phyloP scores from a whole-genome alignment of 2,113 vertebrate species.

The Rousettus leschenaultii region DNA sequence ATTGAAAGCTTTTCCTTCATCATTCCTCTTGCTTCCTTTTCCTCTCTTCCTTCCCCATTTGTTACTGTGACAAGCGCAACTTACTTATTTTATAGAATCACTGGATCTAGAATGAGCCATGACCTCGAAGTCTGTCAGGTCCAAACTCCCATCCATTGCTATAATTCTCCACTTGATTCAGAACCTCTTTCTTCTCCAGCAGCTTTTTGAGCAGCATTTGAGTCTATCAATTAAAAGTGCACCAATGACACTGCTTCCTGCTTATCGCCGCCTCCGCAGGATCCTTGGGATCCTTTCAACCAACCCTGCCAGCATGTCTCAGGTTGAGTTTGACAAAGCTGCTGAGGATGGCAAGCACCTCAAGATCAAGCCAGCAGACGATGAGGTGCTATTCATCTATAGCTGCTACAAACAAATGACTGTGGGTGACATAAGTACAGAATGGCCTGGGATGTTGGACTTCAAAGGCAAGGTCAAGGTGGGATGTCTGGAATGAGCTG shows the following conservation, averaged over 20 bases:
- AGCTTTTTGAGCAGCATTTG: neutral
- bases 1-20: conserved; percentile 58
- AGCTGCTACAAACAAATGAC: too few species aligned
- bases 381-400: too few species aligned
- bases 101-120: neutral
- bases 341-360: too few species aligned
- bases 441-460: too few species aligned
- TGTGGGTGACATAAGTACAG: too few species aligned
- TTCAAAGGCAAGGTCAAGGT: too few species aligned
- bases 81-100: conserved; percentile 23
- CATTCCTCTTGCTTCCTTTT: conserved; percentile 13
- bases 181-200: neutral
- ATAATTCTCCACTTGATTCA: neutral
- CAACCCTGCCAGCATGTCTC: too few species aligned
- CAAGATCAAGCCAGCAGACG: too few species aligned
- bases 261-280: too few species aligned
- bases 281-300: too few species aligned
- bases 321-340: too few species aligned
- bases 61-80: neutral
- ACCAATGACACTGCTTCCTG: neutral
- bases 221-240: neutral
- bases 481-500: too few species aligned
- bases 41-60: conserved; percentile 21
- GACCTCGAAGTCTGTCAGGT: neutral
- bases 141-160: neutral